Evolutionary conservation across 64 coral and sea anemone species (phyloP), one percentile per base, ranked within the genome.

Genomic region (Catalaphyllia jardinei): DNA sequence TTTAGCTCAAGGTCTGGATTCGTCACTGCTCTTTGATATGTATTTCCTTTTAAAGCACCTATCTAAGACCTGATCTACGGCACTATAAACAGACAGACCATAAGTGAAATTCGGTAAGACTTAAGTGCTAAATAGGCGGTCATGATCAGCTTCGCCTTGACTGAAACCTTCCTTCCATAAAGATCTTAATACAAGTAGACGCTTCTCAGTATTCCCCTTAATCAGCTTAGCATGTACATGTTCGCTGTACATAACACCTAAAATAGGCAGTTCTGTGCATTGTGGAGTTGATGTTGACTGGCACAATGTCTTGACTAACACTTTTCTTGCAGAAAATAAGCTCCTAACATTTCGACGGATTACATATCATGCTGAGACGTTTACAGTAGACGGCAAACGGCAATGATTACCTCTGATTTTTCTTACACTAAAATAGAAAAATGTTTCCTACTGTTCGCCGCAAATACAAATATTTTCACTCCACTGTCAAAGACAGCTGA

Each of bases 71-170:
- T 75, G 86, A 60, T 38, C 67, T 52, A 60, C 18, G 25, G 86
- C 52, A 31, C 86, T 52, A 88, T 88, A 88, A 33, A 88, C 86
- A 1, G 84, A 2, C 69, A 87, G 52, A 71, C 69, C 84, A 87
- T 87, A 74, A 72, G 84, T 71, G 65, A 87, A 52, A 52, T 52
- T 87, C 19, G 81, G 67, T 80, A 80, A 61, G 29, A 80, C 81
- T 46, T 71, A 35, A 28, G 28, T n/a, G 18, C 39, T 67, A 67
- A 85, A 85, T 35, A 85, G 60, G 24, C 9, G 67, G 81, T 85
- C 60, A n/a, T n/a, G n/a, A n/a, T n/a, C n/a, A 18, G 38, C 42
- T 85, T 67, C 60, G 7, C 60, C 35, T 62, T 85, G 81, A n/a
- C 67, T 85, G 67, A 67, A 67, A 35, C 81, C 60, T 62, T 85